phyloP scores from a whole-genome alignment of 2,888 invertebrate genomes.

The Dromius quadrimaculatus region DNA sequence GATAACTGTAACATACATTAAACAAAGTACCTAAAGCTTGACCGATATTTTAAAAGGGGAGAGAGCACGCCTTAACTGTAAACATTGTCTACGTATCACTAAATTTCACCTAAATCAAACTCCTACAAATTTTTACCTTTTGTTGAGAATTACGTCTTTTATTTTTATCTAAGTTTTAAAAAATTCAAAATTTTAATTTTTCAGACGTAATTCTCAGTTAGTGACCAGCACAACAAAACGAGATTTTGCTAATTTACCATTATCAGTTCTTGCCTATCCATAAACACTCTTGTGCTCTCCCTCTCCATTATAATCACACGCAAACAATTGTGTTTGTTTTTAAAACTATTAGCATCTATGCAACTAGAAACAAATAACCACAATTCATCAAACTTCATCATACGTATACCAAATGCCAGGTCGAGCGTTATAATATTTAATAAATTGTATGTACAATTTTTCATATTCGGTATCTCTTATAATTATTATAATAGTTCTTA shows the following conservation, averaged over 20 bases:
- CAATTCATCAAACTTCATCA: slow-evolving; percentile 66
- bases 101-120: slow-evolving; percentile 19
- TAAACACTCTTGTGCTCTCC: slow-evolving; percentile 30
- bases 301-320: slow-evolving; percentile 53
- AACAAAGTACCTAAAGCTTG: slow-evolving; percentile 55
- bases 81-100: slow-evolving; percentile 19
- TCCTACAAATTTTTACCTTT: neutral
- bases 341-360: slow-evolving; percentile 38
- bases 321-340: slow-evolving; percentile 11
- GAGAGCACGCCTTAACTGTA: slow-evolving; percentile 13
- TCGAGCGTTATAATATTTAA: slow-evolving; percentile 58
- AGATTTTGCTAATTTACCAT: neutral
- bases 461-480: slow-evolving; percentile 39
- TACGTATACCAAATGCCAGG: slow-evolving; percentile 66
- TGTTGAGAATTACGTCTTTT: slow-evolving; percentile 1
- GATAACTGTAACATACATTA: slow-evolving; percentile 54
- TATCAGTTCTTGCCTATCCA: neutral
- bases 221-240: slow-evolving; percentile 5
- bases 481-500: slow-evolving; percentile 41
- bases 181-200: no score
- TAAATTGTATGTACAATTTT: slow-evolving; percentile 47
- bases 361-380: slow-evolving; percentile 61
- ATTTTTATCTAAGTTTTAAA: no score
- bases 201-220: neutral
- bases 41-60: slow-evolving; percentile 52